Evolutionary conservation across 2,888 invertebrate species (phyloP).

Genomic region (Byasa hedistus): DNA sequence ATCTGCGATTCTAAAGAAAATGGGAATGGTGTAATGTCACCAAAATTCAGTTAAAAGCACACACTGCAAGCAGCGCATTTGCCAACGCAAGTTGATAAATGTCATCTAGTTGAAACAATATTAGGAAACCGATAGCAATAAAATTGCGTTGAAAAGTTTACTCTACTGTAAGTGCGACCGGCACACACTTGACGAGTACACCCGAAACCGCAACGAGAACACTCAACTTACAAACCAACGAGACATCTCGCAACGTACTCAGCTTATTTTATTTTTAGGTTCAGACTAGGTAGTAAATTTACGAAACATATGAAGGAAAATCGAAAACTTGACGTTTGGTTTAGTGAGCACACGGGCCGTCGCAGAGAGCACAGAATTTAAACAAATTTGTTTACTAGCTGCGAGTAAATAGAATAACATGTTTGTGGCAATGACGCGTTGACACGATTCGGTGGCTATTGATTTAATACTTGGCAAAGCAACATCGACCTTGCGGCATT

Average conservation of each 20-base stretch:
- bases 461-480: constrained; percentile 13
- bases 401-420: constrained; percentile 7
- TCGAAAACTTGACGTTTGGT: neutral
- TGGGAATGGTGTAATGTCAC: neutral
- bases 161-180: constrained; percentile 5
- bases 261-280: neutral
- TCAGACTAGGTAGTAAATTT: neutral
- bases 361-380: constrained; percentile 3
- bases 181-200: constrained; percentile 10
- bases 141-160: neutral
- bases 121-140: constrained; percentile 11
- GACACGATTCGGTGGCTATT: constrained; percentile 9
- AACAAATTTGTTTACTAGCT: constrained; percentile 12
- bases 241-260: neutral
- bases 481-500: neutral
- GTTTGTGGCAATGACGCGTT: constrained; percentile 9
- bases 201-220: neutral
- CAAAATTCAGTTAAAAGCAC: neutral
- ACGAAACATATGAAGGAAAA: neutral
- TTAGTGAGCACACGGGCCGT: neutral
- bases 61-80: neutral
- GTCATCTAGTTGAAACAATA: constrained; percentile 4
- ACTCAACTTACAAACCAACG: neutral
- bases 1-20: too few relatives aligned
- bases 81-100: constrained; percentile 1